Percentiles rank a stretch among this genome's conserved stretches.
phyloP scores from a whole-genome alignment of 2,888 invertebrate genomes.

The Pheosia tremula region DNA sequence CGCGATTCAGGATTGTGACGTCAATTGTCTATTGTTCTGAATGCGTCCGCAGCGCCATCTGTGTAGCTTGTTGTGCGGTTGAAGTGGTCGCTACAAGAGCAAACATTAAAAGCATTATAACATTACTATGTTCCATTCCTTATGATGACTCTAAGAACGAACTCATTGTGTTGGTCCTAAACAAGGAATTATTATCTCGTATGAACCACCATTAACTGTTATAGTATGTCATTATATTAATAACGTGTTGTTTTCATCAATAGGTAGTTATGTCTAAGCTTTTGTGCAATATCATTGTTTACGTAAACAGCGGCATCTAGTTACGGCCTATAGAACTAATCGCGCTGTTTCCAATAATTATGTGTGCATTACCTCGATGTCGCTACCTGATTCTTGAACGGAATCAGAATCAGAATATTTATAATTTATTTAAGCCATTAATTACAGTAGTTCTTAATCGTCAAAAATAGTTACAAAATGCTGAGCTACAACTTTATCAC shows the following conservation, averaged over 20 bases:
- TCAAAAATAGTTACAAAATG: too few relatives aligned
- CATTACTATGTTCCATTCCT: not conserved
- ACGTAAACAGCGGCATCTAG: not conserved
- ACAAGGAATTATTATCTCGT: conserved; percentile 1
- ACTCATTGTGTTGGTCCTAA: not conserved
- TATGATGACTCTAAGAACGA: not conserved
- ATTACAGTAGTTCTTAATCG: too few relatives aligned
- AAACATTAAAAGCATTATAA: not conserved
- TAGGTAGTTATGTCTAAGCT: not conserved
- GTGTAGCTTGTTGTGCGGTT: too few relatives aligned
- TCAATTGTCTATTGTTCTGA: too few relatives aligned
- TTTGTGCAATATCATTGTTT: not conserved
- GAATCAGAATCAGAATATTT: too few relatives aligned
- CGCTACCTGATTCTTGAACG: not conserved
- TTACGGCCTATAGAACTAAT: not conserved
- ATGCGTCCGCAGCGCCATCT: too few relatives aligned
- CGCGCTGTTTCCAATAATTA: not conserved
- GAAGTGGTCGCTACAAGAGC: too few relatives aligned
- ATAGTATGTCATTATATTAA: not conserved
- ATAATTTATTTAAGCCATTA: too few relatives aligned
- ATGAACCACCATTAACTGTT: not conserved
- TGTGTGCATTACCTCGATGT: not conserved
- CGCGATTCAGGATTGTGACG: too few relatives aligned
- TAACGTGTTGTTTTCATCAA: not conserved
- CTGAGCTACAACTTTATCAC: too few relatives aligned